These are phyloP conservation scores for Cochlearius cochlearius DNA, from an alignment of 2,113 vertebrate genomes.

Conservation along the genomic window DNA sequence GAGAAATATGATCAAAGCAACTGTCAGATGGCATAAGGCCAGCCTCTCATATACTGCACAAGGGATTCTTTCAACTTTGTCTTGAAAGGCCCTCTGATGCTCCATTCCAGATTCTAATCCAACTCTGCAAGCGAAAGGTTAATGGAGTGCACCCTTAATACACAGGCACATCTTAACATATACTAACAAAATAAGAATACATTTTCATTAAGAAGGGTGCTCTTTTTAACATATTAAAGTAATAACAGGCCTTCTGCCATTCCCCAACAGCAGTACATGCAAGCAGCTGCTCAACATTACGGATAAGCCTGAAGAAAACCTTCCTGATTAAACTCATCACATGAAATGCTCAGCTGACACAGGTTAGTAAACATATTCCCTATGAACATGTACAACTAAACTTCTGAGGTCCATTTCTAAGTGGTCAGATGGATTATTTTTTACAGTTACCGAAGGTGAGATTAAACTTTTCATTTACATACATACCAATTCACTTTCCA, in stretches of 20 bases:
- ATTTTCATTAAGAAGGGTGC: not conserved
- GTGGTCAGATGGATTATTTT: not conserved
- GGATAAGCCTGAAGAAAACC: not conserved
- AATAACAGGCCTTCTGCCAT: not conserved
- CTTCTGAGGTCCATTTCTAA: not conserved
- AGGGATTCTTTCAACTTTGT: conserved; percentile 3
- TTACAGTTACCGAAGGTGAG: not conserved
- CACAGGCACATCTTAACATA: not conserved
- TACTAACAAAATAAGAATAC: not conserved
- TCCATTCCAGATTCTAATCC: not conserved
- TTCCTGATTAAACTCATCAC: not conserved
- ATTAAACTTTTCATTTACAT: not conserved
- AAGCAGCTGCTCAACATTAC: not conserved
- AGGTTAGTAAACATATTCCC: not conserved
- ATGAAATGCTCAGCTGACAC: not conserved
- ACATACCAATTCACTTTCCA: not conserved
- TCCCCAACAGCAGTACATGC: not conserved
- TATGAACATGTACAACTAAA: not conserved
- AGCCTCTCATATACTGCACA: not conserved
- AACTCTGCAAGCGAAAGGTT: not conserved
- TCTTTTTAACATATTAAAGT: not conserved
- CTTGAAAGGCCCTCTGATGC: conserved; percentile 1
- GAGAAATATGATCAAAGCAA: conserved; percentile 22
- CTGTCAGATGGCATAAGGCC: not conserved
- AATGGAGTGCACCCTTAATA: not conserved